Evolutionary conservation across 53 echinoderm and acorn worm genomes (phyloP).

Genomic region (Luidia sarsii): DNA sequence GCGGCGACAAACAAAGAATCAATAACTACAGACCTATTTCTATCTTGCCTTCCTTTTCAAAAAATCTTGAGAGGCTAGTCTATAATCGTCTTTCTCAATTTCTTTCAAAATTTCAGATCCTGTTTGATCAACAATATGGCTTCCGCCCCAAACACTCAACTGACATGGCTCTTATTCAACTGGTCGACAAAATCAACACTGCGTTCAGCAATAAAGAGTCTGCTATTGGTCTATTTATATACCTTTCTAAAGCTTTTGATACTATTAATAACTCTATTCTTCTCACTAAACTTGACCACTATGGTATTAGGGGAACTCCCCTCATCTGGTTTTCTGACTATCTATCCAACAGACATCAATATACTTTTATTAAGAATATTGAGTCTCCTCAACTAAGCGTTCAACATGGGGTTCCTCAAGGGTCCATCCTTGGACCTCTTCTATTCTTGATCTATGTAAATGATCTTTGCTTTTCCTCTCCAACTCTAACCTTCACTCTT

Average conservation of each 20-base stretch:
- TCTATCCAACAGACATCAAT: neutral
- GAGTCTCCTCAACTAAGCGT: neutral
- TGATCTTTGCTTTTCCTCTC: too few relatives aligned
- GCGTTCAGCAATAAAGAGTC: neutral
- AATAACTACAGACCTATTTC: too few relatives aligned
- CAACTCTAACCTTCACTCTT: too few relatives aligned
- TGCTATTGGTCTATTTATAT: neutral
- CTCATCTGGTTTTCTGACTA: neutral
- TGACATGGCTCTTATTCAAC: neutral
- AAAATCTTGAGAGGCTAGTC: too few relatives aligned
- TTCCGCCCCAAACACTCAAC: neutral
- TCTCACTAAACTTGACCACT: neutral
- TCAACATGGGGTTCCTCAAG: too few relatives aligned
- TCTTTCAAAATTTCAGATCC: too few relatives aligned
- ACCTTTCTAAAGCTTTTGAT: neutral
- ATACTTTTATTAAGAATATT: neutral
- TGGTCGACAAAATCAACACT: neutral
- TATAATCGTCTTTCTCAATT: too few relatives aligned
- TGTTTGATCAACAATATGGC: neutral
- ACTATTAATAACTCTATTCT: slow-evolving; percentile 5
- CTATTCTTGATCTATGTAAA: too few relatives aligned
- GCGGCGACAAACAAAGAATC: neutral
- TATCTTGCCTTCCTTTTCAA: too few relatives aligned
- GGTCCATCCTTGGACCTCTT: too few relatives aligned
- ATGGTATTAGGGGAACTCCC: neutral